Evolutionary conservation across 2,113 vertebrate species (phyloP).

Genomic region (Phycodurus eques): DNA sequence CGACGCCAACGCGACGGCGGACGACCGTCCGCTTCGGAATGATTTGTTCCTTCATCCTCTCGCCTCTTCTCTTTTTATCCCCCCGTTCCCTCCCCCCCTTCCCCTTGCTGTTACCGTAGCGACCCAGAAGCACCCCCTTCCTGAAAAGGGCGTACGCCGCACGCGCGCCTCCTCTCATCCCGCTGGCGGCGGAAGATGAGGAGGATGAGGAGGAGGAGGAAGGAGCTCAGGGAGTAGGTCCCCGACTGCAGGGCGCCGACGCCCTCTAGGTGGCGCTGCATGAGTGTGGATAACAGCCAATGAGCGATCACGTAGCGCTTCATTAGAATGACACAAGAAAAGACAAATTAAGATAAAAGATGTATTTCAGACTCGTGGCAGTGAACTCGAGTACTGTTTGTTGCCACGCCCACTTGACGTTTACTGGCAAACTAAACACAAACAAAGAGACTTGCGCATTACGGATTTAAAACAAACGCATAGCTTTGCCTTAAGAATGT

Average conservation of each 20-base stretch:
- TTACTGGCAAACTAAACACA: no score
- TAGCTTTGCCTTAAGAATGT: no score
- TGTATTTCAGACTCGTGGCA: not conserved
- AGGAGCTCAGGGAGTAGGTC: slow-evolving; percentile 76
- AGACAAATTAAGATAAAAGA: not conserved
- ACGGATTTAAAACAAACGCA: no score
- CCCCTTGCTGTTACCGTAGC: slow-evolving; percentile 56
- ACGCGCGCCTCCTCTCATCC: slow-evolving; percentile 74
- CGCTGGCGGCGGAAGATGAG: slow-evolving; percentile 59
- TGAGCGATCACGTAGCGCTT: not conserved
- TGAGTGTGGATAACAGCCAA: slow-evolving; percentile 49
- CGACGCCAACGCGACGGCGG: not conserved
- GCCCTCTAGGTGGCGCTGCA: slow-evolving; percentile 49
- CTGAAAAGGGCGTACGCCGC: slow-evolving; percentile 56
- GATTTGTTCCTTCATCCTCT: not conserved
- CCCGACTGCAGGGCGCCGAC: not conserved
- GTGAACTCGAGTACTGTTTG: no score
- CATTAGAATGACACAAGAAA: not conserved
- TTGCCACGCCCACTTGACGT: no score
- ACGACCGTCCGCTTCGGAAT: not conserved
- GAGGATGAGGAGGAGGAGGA: slow-evolving; percentile 66
- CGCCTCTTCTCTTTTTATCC: not conserved
- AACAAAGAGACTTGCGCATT: no score
- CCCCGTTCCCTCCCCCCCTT: no score
- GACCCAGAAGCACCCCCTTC: slow-evolving; percentile 67